Percentiles rank a stretch among this genome's conserved stretches.
phyloP scores from a whole-genome alignment of 2,113 vertebrate species.

The Rhinolophus ferrumequinum region DNA sequence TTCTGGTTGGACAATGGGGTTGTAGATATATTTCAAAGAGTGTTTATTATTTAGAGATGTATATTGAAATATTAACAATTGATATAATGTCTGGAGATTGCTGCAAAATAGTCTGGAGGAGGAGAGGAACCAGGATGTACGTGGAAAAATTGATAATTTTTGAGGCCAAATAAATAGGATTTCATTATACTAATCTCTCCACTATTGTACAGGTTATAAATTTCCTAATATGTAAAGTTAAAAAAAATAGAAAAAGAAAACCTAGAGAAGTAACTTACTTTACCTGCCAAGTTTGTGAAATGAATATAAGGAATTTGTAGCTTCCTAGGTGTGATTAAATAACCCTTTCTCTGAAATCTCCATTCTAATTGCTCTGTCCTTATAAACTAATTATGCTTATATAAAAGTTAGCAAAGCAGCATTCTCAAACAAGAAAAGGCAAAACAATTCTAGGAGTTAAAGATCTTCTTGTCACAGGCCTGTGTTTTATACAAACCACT shows the following conservation, averaged over 20 bases:
- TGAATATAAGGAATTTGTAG: background rate
- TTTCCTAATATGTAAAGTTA: background rate
- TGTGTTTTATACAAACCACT: background rate
- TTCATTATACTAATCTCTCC: background rate
- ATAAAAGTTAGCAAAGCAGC: background rate
- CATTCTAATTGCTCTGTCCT: background rate
- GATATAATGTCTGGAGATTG: background rate
- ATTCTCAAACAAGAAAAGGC: constrained; percentile 8
- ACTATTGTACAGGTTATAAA: background rate
- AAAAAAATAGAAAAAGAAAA: background rate
- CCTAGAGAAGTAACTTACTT: background rate
- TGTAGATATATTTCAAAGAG: background rate
- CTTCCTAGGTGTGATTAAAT: constrained; percentile 2
- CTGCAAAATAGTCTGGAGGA: constrained; percentile 1
- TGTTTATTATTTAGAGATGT: background rate
- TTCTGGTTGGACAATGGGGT: background rate
- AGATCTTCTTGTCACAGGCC: background rate
- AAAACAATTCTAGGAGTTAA: constrained; percentile 16
- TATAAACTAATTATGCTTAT: background rate
- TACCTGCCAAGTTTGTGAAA: background rate
- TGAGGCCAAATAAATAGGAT: background rate
- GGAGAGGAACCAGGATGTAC: background rate
- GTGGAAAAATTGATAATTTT: background rate
- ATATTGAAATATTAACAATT: background rate
- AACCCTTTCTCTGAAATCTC: background rate